Evolutionary conservation across 1,140 invertebrate species (phyloP).

Genomic region (Agrypnia vestita): DNA sequence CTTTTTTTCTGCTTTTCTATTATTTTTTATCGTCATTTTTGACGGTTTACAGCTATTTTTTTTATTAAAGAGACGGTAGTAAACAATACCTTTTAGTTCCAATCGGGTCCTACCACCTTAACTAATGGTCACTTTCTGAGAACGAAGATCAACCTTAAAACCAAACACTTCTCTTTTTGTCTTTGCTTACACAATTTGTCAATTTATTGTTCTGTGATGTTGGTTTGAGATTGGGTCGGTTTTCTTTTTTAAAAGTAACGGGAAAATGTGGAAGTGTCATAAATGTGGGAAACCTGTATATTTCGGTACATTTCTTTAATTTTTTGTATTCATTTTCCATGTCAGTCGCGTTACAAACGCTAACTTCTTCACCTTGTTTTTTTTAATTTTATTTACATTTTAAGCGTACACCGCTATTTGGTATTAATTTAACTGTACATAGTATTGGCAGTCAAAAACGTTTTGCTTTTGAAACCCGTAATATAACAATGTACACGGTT

Average conservation of each 20-base stretch:
- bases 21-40: too few relatives aligned
- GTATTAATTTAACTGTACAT: slow-evolving; percentile 31
- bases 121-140: too few relatives aligned
- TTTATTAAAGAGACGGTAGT: too few relatives aligned
- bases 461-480: neutral
- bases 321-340: slow-evolving; percentile 6
- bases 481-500: neutral
- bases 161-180: neutral
- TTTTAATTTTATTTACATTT: slow-evolving; percentile 38
- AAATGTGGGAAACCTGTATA: slow-evolving; percentile 91
- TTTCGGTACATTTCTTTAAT: slow-evolving; percentile 78
- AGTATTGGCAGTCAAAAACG: neutral
- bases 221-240: slow-evolving; percentile 36
- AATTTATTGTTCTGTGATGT: slow-evolving; percentile 50
- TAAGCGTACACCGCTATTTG: slow-evolving; percentile 16
- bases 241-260: slow-evolving; percentile 38
- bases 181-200: slow-evolving; percentile 42
- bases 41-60: too few relatives aligned
- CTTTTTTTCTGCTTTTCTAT: too few relatives aligned
- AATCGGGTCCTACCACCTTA: too few relatives aligned
- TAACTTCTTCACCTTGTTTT: slow-evolving; percentile 27
- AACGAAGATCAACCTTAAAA: too few relatives aligned
- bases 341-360: neutral
- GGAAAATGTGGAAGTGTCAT: slow-evolving; percentile 88
- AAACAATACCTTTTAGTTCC: too few relatives aligned